phyloP scores from a whole-genome alignment of 2,113 vertebrate species.

The Leiothrix lutea region DNA sequence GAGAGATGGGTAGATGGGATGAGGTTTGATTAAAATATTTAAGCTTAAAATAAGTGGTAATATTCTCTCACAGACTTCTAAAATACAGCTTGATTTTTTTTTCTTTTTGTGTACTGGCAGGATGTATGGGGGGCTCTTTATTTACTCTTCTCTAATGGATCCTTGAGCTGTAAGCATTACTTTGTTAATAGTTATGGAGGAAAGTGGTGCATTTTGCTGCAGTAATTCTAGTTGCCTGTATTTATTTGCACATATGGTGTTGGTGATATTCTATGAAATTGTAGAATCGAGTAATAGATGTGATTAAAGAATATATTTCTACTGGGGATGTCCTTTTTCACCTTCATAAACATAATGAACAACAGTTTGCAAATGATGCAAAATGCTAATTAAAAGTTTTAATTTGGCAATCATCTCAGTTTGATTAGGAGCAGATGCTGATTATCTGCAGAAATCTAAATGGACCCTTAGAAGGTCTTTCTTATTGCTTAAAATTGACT shows the following conservation, averaged over 20 bases:
- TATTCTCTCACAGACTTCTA: background rate
- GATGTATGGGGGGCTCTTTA: background rate
- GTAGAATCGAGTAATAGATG: background rate
- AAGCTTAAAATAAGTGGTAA: background rate
- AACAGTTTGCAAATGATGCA: slow-evolving; percentile 63
- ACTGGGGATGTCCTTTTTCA: slow-evolving; percentile 35
- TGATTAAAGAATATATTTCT: slow-evolving; percentile 40
- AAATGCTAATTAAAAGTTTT: slow-evolving; percentile 71
- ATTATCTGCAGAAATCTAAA: slow-evolving; percentile 64
- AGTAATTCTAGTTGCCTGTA: background rate
- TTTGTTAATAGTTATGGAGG: background rate
- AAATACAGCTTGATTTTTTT: background rate
- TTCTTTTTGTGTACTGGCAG: background rate
- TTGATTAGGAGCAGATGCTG: slow-evolving; percentile 70
- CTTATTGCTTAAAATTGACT: slow-evolving; percentile 60
- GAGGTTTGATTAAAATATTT: background rate
- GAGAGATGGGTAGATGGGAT: background rate
- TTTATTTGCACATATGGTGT: slow-evolving; percentile 18
- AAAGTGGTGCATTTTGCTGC: background rate
- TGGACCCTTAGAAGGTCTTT: slow-evolving; percentile 43
- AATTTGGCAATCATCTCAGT: slow-evolving; percentile 67
- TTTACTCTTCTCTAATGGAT: background rate
- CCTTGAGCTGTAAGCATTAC: background rate
- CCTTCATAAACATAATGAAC: slow-evolving; percentile 57
- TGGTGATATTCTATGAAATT: background rate